Evolutionary conservation across 2,888 invertebrate genomes (phyloP).

Genomic region (Cephus nigrinus): DNA sequence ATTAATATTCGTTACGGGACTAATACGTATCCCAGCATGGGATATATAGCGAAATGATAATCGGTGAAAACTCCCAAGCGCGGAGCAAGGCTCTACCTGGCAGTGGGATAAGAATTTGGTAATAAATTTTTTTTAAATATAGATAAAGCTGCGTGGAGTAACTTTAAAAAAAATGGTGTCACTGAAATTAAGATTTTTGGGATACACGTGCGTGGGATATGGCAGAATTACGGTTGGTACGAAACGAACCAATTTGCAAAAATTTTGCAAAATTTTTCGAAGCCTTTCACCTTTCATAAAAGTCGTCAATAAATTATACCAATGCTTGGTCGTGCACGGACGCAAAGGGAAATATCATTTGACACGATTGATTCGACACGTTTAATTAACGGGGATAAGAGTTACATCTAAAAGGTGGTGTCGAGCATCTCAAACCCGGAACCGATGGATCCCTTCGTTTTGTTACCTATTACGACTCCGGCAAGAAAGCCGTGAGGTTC

Average conservation of each 20-base stretch:
- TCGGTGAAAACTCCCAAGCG: neutral
- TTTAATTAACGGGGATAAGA: neutral
- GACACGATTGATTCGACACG: constrained; percentile 1
- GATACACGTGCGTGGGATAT: neutral
- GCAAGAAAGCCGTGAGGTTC: neutral
- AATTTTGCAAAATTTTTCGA: neutral
- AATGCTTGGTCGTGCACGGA: neutral
- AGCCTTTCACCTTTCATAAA: neutral
- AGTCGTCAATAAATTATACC: neutral
- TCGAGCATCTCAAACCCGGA: neutral
- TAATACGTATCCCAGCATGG: constrained; percentile 2
- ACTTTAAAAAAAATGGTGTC: neutral
- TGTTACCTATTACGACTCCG: neutral
- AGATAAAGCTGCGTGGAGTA: neutral
- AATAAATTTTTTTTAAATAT: neutral
- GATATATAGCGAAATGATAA: constrained; percentile 11
- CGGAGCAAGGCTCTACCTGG: no score
- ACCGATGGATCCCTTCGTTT: neutral
- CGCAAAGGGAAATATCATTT: constrained; percentile 11
- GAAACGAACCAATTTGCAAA: neutral
- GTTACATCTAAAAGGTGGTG: neutral
- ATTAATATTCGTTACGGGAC: constrained; percentile 22
- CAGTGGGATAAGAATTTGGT: no score
- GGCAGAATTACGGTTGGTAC: neutral
- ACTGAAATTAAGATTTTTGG: neutral